These are phyloP conservation scores for Hyposmocoma kahamanoa DNA, from an alignment of 1,140 invertebrate genomes.

Conservation along the genomic window DNA sequence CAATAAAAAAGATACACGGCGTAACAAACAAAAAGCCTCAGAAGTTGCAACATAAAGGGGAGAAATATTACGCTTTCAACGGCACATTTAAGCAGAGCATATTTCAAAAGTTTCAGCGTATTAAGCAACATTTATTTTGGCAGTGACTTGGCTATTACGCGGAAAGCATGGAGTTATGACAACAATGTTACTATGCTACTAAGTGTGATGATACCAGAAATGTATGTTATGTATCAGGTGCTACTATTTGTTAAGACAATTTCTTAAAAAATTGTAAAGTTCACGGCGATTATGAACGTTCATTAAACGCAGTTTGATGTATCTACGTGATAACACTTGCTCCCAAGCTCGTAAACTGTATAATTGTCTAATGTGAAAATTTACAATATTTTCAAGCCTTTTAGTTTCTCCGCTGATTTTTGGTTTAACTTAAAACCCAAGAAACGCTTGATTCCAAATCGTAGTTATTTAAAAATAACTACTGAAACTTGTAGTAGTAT, in stretches of 20 bases:
- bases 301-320: not conserved
- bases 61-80: constrained; percentile 69
- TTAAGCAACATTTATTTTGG: constrained; percentile 73
- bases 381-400: too few species aligned
- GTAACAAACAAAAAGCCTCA: constrained; percentile 37
- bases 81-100: constrained; percentile 67
- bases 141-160: constrained; percentile 62
- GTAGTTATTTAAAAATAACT: not conserved
- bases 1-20: constrained; percentile 19
- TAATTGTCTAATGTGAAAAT: not conserved
- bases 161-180: constrained; percentile 41
- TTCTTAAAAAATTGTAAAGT: not conserved
- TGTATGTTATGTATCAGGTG: not conserved
- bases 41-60: constrained; percentile 29
- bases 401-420: too few species aligned
- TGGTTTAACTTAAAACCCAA: not conserved
- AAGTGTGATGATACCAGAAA: constrained; percentile 1
- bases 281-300: not conserved
- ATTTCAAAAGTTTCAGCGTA: constrained; percentile 61
- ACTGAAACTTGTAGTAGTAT: constrained; percentile 4
- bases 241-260: not conserved
- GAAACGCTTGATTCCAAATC: constrained; percentile 11
- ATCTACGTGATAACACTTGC: not conserved
- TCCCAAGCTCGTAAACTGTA: not conserved
- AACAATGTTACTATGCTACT: constrained; percentile 31